Conservation (phyloP, 2,797 vertebrate genomes). For the Emys orbicularis region DNA sequence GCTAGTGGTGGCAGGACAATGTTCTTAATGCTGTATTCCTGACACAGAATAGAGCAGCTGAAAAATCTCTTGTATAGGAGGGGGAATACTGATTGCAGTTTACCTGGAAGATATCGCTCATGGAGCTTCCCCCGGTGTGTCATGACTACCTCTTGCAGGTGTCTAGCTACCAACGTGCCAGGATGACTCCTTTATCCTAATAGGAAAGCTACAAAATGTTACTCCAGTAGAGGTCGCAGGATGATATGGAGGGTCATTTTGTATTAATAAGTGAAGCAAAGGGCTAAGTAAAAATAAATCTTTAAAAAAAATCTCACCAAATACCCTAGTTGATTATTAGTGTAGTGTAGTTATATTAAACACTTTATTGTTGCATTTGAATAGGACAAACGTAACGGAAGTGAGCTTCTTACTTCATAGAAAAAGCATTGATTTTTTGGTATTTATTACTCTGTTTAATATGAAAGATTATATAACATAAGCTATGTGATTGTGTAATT, state of each 20-base stretch:
- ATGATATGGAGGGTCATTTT: background rate
- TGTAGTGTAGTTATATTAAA: constrained; percentile 4
- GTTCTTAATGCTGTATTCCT: no score
- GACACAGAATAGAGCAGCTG: no score
- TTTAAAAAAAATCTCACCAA: background rate
- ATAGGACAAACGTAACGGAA: background rate
- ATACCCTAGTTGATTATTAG: background rate
- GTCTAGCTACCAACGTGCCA: background rate
- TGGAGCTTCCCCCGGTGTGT: background rate
- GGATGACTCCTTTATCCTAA: background rate
- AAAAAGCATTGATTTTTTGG: constrained; percentile 6
- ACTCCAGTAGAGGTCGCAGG: background rate
- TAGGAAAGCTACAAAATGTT: background rate
- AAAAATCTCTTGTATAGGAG: background rate
- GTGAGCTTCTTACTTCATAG: background rate
- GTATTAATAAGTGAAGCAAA: background rate
- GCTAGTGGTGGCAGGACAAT: no score
- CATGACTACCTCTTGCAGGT: background rate
- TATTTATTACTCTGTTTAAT: background rate
- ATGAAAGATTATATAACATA: background rate
- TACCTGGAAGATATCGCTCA: background rate
- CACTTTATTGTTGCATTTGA: constrained; percentile 1
- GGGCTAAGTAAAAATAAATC: background rate
- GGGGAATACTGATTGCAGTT: background rate
- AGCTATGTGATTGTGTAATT: background rate